Conservation (phyloP, 2,888 invertebrate species). For the Mimas tiliae region DNA sequence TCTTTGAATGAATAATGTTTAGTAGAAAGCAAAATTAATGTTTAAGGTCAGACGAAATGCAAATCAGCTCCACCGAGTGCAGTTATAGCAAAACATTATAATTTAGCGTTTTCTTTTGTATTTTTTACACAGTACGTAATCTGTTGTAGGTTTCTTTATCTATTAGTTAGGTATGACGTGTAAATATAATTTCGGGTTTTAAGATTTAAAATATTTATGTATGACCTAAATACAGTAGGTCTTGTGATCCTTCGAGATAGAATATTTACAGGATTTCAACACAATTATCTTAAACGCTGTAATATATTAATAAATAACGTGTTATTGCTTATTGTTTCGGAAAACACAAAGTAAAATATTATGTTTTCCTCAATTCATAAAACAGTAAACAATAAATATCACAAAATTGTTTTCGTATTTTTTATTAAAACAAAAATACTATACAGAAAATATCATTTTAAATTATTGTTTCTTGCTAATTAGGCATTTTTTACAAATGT, state of each 20-base stretch:
- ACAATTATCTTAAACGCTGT: slow-evolving; percentile 11
- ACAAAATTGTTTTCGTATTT: not conserved
- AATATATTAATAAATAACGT: not conserved
- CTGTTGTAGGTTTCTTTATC: not conserved
- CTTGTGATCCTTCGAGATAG: not conserved
- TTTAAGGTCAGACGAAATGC: slow-evolving; percentile 21
- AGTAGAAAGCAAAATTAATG: slow-evolving; percentile 25
- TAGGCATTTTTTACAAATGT: no score
- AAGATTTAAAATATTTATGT: not conserved
- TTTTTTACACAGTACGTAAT: not conserved
- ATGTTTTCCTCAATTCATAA: not conserved
- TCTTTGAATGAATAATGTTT: slow-evolving; percentile 15
- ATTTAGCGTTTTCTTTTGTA: not conserved
- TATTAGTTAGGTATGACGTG: not conserved
- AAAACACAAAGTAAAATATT: slow-evolving; percentile 5
- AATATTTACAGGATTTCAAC: not conserved
- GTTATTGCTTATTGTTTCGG: not conserved
- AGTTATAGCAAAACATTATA: not conserved
- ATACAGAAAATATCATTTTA: not conserved
- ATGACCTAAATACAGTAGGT: not conserved
- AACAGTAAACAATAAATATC: not conserved
- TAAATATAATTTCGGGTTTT: not conserved
- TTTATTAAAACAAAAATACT: not conserved
- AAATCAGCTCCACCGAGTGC: slow-evolving; percentile 27
- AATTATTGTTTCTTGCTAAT: no score